Evolutionary conservation across 2,113 vertebrate species (phyloP).

Genomic region (Ophthalmolycus amberensis): DNA sequence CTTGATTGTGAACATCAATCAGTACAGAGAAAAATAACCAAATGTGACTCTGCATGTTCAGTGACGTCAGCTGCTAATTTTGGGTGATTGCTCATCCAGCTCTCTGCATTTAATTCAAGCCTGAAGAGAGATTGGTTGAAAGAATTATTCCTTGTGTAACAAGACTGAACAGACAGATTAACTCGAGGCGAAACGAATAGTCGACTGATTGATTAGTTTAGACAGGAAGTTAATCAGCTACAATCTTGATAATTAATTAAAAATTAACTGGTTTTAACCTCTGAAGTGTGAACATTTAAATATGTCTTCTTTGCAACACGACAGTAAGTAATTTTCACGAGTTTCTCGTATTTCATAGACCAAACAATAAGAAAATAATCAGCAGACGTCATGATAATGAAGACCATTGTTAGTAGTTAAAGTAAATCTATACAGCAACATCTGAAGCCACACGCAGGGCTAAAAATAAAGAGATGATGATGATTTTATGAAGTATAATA

Average conservation of each 20-base stretch:
- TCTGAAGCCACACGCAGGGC: not conserved
- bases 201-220: not conserved
- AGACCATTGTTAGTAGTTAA: not conserved
- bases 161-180: not conserved
- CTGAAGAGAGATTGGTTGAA: not conserved
- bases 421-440: not conserved
- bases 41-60: slow-evolving; percentile 2
- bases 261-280: not conserved
- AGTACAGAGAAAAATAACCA: slow-evolving; percentile 11
- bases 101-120: not conserved
- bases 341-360: not conserved
- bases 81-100: slow-evolving; percentile 1
- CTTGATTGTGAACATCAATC: slow-evolving; percentile 41
- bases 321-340: not conserved
- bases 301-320: not conserved
- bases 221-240: not conserved
- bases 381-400: not conserved
- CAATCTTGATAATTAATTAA: not conserved
- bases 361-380: not conserved
- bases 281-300: not conserved
- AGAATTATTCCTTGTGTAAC: not conserved
- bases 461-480: not conserved
- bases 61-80: slow-evolving; percentile 21
- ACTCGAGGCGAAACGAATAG: not conserved
- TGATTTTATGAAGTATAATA: not conserved